A percentile compares a stretch with the other conserved stretches of the same genome.
phyloP scores from a whole-genome alignment of 1,140 invertebrate genomes.

The Patella vulgata region DNA sequence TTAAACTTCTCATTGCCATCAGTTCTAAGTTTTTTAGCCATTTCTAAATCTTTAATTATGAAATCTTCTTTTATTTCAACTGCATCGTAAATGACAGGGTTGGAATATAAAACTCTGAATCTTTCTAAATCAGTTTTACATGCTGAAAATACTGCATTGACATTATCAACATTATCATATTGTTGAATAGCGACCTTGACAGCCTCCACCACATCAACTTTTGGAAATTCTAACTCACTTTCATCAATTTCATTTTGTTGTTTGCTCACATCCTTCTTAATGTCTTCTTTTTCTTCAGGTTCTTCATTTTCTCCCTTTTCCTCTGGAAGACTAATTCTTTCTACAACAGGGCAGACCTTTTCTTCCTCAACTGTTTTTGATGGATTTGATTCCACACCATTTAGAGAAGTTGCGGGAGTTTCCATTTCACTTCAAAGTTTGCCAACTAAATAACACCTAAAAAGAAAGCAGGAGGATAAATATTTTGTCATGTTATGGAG shows the following conservation, averaged over 20 bases:
- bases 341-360: too few relatives aligned
- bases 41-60: slow-evolving; percentile 72
- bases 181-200: background rate
- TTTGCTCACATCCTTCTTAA: background rate
- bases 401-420: too few relatives aligned
- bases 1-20: slow-evolving; percentile 83
- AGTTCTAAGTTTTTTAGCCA: slow-evolving; percentile 76
- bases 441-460: too few relatives aligned
- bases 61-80: slow-evolving; percentile 41
- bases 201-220: background rate
- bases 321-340: too few relatives aligned
- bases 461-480: too few relatives aligned
- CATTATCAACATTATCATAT: slow-evolving; percentile 1
- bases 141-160: slow-evolving; percentile 30
- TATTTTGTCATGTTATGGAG: too few relatives aligned
- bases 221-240: too few relatives aligned
- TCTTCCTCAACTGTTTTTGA: too few relatives aligned
- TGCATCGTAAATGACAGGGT: slow-evolving; percentile 45
- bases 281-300: background rate
- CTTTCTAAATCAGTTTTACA: slow-evolving; percentile 54
- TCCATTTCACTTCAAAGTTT: too few relatives aligned
- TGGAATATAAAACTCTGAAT: slow-evolving; percentile 45
- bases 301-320: background rate
- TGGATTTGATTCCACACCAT: too few relatives aligned
- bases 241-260: background rate